A percentile compares a stretch with the other conserved stretches of the same genome.
phyloP scores from a whole-genome alignment of 23 tunicate species.

The Styela plicata region DNA sequence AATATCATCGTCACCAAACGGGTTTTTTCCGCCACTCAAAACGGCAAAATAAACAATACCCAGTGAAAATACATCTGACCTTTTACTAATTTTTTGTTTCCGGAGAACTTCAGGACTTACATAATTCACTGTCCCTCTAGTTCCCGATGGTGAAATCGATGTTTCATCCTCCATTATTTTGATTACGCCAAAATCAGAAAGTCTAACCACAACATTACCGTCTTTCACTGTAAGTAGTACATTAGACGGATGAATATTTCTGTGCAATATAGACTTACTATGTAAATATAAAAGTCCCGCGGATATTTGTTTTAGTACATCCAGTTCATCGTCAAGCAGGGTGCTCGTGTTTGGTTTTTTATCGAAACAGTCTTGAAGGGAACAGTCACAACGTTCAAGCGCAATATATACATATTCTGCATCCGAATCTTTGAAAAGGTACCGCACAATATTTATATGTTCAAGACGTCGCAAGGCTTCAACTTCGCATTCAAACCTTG shows the following conservation, averaged over 20 bases:
- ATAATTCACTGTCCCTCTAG: not conserved
- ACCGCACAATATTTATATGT: not conserved
- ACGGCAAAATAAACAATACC: constrained; percentile 6
- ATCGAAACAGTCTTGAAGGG: not conserved
- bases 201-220: not conserved
- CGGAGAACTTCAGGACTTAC: not conserved
- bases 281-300: not conserved
- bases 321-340: not conserved
- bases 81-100: not conserved
- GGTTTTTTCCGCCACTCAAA: not conserved
- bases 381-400: not conserved
- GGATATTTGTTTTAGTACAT: not conserved
- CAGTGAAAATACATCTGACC: constrained; percentile 1
- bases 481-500: not conserved
- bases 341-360: not conserved
- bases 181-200: constrained; percentile 4
- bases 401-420: not conserved
- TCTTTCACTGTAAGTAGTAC: not conserved
- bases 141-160: not conserved
- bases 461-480: not conserved
- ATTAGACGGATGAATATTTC: constrained; percentile 8
- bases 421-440: not conserved
- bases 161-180: not conserved
- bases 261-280: not conserved
- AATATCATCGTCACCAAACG: not conserved